These are phyloP conservation scores for Micoletzkya japonica DNA, from an alignment of 2,888 invertebrate species.

Conservation along the genomic window DNA sequence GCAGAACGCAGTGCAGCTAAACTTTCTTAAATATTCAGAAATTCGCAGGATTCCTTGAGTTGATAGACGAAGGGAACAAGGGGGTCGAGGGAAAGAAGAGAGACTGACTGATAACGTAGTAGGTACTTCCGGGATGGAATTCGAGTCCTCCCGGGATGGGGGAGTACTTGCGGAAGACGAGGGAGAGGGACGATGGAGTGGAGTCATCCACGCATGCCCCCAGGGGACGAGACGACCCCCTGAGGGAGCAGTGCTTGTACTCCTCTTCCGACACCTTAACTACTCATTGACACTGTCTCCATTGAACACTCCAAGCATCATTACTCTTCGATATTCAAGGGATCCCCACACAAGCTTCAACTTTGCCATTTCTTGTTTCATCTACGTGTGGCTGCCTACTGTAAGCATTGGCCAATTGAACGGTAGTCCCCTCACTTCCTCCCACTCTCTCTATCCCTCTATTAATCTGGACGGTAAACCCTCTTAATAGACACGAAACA, in stretches of 20 bases:
- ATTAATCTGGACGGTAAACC: too few species aligned
- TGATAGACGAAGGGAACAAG: too few species aligned
- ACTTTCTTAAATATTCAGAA: too few species aligned
- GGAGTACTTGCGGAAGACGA: constrained; percentile 62
- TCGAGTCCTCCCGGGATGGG: constrained; percentile 61
- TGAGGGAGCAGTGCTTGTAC: constrained; percentile 44
- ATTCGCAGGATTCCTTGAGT: too few species aligned
- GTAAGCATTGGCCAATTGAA: too few species aligned
- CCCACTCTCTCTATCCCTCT: background rate
- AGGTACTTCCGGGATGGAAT: constrained; percentile 57
- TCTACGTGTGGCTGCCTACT: too few species aligned
- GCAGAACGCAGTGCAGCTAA: too few species aligned
- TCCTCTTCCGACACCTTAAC: constrained; percentile 45
- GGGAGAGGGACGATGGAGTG: constrained; percentile 49
- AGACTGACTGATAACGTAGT: constrained; percentile 61
- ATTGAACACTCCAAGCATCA: background rate
- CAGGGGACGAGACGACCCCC: constrained; percentile 33
- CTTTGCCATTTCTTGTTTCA: too few species aligned
- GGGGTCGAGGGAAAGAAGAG: too few species aligned
- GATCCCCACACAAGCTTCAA: too few species aligned
- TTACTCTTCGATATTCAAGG: too few species aligned
- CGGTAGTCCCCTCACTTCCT: background rate
- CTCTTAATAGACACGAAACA: too few species aligned
- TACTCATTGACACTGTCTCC: background rate
- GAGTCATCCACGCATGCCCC: constrained; percentile 40